These are phyloP conservation scores for Cylas formicarius DNA, from an alignment of 1,140 invertebrate species.

Conservation along the genomic window DNA sequence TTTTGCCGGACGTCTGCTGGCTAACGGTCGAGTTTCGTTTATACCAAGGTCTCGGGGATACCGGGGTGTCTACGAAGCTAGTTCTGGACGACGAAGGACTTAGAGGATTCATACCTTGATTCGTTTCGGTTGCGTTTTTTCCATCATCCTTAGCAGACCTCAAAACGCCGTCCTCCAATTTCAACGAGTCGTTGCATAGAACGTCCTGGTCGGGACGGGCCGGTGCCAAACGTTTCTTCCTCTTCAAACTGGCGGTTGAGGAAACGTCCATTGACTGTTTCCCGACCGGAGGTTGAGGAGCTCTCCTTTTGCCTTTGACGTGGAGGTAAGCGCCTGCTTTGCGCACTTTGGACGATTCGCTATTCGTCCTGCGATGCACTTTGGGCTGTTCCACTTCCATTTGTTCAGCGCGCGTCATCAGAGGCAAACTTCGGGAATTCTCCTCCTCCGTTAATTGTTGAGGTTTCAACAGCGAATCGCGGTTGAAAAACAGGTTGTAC, in stretches of 20 bases:
- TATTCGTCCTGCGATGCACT: slow-evolving; percentile 43
- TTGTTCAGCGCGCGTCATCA: slow-evolving; percentile 36
- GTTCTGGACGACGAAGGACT: slow-evolving; percentile 22
- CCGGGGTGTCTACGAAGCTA: slow-evolving; percentile 35
- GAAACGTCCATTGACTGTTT: slow-evolving; percentile 14
- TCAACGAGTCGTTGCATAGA: slow-evolving; percentile 44
- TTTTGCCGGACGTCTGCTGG: slow-evolving; percentile 25
- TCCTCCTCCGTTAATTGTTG: slow-evolving; percentile 39
- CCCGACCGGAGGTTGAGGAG: slow-evolving; percentile 56
- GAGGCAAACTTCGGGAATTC: slow-evolving; percentile 46
- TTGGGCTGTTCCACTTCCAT: slow-evolving; percentile 37
- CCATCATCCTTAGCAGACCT: slow-evolving; percentile 36
- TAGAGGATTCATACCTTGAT: slow-evolving; percentile 2
- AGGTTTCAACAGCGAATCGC: slow-evolving; percentile 38
- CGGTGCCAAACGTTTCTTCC: slow-evolving; percentile 54
- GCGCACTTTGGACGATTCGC: slow-evolving; percentile 47
- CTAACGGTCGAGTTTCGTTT: slow-evolving; percentile 43
- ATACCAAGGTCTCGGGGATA: slow-evolving; percentile 58
- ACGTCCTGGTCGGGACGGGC: slow-evolving; percentile 46
- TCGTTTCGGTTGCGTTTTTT: slow-evolving; percentile 6
- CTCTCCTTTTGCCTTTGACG: slow-evolving; percentile 66
- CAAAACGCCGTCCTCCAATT: slow-evolving; percentile 44
- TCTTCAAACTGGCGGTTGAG: slow-evolving; percentile 40
- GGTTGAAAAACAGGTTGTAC: slow-evolving; percentile 52
- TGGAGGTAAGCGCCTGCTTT: slow-evolving; percentile 47